A percentile compares a stretch with the other conserved stretches of the same genome.
These are phyloP conservation scores for Popillia japonica DNA, from an alignment of 1,140 invertebrate species.

Conservation along the genomic window DNA sequence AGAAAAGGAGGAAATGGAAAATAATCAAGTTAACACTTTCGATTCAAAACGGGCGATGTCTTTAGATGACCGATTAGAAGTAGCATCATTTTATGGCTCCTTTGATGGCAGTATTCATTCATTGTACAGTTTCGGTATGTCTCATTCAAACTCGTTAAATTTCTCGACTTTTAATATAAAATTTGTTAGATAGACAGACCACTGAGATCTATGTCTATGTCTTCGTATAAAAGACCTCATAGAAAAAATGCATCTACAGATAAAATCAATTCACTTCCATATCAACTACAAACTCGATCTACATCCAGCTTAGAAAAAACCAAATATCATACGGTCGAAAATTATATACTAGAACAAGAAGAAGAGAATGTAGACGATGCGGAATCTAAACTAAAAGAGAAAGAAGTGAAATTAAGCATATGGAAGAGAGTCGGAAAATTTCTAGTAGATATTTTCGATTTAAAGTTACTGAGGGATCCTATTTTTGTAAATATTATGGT, in stretches of 20 bases:
- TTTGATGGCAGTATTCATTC: constrained; percentile 44
- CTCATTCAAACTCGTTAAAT: neutral
- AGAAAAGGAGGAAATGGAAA: neutral
- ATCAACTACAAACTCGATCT: constrained; percentile 34
- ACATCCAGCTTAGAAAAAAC: constrained; percentile 39
- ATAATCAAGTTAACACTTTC: neutral
- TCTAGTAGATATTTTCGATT: constrained; percentile 23
- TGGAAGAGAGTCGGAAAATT: neutral
- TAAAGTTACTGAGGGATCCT: constrained; percentile 63
- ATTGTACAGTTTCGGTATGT: constrained; percentile 35
- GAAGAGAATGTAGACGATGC: constrained; percentile 46
- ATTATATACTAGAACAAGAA: neutral
- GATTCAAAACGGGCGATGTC: neutral
- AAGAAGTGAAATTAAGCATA: constrained; percentile 62
- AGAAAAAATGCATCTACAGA: neutral
- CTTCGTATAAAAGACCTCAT: neutral
- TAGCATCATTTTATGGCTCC: constrained; percentile 56
- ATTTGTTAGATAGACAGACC: too few relatives aligned
- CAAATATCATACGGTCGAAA: neutral
- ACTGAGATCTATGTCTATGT: neutral
- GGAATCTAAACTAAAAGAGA: constrained; percentile 61
- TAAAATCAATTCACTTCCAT: neutral
- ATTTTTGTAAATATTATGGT: constrained; percentile 73
- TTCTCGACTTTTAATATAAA: too few relatives aligned
- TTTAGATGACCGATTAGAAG: constrained; percentile 57